phyloP scores from a whole-genome alignment of 2,113 vertebrate genomes.

The Gnathonemus echidnorhynchus region DNA sequence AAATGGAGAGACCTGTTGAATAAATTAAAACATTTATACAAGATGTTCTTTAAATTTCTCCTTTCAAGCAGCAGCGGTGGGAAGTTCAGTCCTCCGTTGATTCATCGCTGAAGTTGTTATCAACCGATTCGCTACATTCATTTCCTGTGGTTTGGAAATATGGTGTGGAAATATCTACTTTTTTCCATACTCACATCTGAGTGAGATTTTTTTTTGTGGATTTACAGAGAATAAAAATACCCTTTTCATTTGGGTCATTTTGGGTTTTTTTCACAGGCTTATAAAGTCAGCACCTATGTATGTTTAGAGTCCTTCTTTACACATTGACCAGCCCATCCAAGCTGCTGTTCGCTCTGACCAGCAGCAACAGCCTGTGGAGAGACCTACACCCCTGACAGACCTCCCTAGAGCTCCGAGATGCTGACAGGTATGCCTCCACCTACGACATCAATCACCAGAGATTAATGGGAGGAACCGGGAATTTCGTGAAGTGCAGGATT shows the following conservation, averaged over 20 bases:
- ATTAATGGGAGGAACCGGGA: not conserved
- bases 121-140: not conserved
- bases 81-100: not conserved
- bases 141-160: conserved; percentile 20
- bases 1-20: not conserved
- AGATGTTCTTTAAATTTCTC: conserved; percentile 5
- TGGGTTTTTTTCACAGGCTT: not conserved
- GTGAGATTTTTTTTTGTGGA: conserved; percentile 11
- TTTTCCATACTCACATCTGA: conserved; percentile 9
- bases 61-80: not conserved
- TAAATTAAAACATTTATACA: not conserved
- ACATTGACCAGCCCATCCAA: not conserved
- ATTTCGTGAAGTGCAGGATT: not conserved
- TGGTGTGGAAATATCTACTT: not conserved
- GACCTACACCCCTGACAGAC: not conserved
- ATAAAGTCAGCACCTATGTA: not conserved
- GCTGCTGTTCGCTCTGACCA: not conserved
- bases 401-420: not conserved
- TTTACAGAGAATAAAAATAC: conserved; percentile 1
- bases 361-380: not conserved
- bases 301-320: not conserved
- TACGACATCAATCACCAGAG: not conserved
- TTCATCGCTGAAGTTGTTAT: conserved; percentile 9
- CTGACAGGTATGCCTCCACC: not conserved
- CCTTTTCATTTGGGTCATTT: not conserved